Conservation (phyloP, 1,140 invertebrate genomes). For the Matsumurasca onukii region DNA sequence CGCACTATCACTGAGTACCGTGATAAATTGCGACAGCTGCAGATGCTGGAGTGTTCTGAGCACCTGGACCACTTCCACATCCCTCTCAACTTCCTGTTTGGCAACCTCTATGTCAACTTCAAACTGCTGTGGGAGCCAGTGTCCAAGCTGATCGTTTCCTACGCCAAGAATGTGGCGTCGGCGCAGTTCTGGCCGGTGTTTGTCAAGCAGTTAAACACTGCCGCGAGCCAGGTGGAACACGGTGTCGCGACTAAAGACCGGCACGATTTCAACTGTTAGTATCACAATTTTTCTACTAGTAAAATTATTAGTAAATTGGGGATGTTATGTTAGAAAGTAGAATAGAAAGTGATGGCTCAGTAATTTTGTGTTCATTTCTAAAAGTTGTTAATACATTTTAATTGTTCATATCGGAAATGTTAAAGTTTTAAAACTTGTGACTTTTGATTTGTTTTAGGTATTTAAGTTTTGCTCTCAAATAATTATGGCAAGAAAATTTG, state of each 20-base stretch:
- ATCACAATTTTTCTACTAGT: no score
- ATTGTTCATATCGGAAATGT: no score
- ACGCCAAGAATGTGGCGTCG: slow-evolving; percentile 63
- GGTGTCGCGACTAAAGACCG: neutral
- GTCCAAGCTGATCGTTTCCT: slow-evolving; percentile 67
- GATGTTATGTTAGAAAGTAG: no score
- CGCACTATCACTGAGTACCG: slow-evolving; percentile 73
- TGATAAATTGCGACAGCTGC: slow-evolving; percentile 69
- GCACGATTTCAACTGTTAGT: slow-evolving; percentile 11
- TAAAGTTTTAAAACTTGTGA: no score
- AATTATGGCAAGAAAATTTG: no score
- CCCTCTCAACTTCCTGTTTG: slow-evolving; percentile 75
- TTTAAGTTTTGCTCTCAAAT: no score
- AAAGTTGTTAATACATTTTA: no score
- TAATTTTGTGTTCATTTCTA: no score
- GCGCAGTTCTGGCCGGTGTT: slow-evolving; percentile 79
- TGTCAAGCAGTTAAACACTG: slow-evolving; percentile 58
- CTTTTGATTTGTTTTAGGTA: no score
- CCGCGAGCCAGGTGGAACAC: slow-evolving; percentile 40
- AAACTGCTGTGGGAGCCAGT: slow-evolving; percentile 86
- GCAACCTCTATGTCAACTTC: slow-evolving; percentile 83
- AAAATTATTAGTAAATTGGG: no score
- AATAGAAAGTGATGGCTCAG: no score
- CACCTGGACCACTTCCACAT: slow-evolving; percentile 36
- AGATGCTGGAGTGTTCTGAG: slow-evolving; percentile 58